Base-by-base conservation (phyloP, 2,113 vertebrate genomes). In the Formicarius rufipectus region DNA sequence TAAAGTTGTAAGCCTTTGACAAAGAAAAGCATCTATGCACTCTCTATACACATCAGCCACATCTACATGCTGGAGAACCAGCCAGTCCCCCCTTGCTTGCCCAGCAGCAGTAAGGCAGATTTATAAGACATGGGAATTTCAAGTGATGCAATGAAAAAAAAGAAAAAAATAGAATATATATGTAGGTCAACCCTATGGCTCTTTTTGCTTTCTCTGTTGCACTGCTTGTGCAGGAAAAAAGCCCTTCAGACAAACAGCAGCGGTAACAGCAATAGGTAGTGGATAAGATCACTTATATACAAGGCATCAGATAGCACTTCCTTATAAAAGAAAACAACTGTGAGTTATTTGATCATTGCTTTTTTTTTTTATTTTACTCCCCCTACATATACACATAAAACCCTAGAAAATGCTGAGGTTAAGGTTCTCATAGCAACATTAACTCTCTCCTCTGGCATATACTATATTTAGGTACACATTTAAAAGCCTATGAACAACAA, bases 351-450 rank as follows among this genome's bases (percentile, higher is more conserved):
- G 59, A 93, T 80, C 14, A 74, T 12, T 79, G 45, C 37, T 80
- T 87, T 73, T 86, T 60, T 19, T 1, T 1, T 53, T 53, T 47
- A 14, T 16, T 28, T 16, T 6, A 8, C 37, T 9, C 11, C n/a
- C 39, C 31, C 25, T 20, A 22, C 37, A 69, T 62, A 64, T 87
- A 96, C 73, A 95, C 44, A 94, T 52, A 93, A 93, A 94, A 49
- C 66, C 86, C 49, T 87, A 90, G 71, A 63, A 96, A 95, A 95
- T 90, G 75, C 87, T 89, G 75, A 96, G 96, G 93, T 96, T 90
- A 97, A 97, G 93, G 96, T 97, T 97, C 93, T 97, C 94, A 95
- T 95, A 96, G 95, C 95, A 96, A 96, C 94, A 97, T 97, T 93
- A 91, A 95, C 84, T 95, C 92, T 95, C 95, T 94, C 93, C 69